These are phyloP conservation scores for Euwallacea similis DNA, from an alignment of 1,140 invertebrate genomes.

Conservation along the genomic window DNA sequence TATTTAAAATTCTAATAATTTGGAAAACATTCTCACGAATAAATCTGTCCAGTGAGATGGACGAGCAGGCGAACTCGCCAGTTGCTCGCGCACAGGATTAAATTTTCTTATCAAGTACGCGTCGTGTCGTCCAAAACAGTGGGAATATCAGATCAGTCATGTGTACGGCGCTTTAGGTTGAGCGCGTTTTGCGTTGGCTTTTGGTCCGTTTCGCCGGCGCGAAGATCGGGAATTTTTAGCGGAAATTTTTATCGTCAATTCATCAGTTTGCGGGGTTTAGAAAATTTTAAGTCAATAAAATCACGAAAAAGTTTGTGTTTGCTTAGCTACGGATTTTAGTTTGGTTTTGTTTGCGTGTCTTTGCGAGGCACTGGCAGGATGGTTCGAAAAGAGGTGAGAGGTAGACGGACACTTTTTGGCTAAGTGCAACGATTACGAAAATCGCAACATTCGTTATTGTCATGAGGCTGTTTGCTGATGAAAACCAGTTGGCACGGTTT, in stretches of 20 bases:
- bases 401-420: no score
- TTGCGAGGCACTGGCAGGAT: no score
- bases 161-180: neutral
- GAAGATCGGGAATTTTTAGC: neutral
- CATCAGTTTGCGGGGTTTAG: neutral
- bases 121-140: slow-evolving; percentile 7
- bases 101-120: slow-evolving; percentile 13
- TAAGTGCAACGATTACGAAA: no score
- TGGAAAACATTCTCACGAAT: neutral
- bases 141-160: neutral
- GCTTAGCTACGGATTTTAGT: no score
- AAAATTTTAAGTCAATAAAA: no score
- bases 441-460: no score
- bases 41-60: neutral
- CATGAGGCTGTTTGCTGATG: no score
- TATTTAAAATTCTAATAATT: no score
- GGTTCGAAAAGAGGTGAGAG: no score
- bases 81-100: slow-evolving; percentile 1
- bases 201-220: neutral
- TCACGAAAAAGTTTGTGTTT: no score
- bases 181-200: neutral
- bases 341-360: no score
- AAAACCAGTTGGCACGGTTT: no score
- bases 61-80: slow-evolving; percentile 3
- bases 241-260: neutral